A percentile compares a stretch with the other conserved stretches of the same genome.
phyloP scores from a whole-genome alignment of 2,888 invertebrate genomes.

The Zygothrica quintamaculata region DNA sequence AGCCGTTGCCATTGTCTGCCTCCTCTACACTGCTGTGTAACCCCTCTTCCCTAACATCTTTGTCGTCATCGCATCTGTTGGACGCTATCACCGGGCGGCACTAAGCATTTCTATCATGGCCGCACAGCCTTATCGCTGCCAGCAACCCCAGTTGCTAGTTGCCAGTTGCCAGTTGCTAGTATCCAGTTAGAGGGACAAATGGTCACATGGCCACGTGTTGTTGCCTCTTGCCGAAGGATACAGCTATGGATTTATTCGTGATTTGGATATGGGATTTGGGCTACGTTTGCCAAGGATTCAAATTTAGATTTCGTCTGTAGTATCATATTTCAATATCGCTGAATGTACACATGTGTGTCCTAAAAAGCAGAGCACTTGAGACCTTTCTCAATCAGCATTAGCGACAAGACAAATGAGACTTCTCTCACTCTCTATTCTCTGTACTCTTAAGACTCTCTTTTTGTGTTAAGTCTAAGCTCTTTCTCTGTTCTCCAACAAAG shows the following conservation, averaged over 20 bases:
- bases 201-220: slow-evolving; percentile 44
- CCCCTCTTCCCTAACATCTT: neutral
- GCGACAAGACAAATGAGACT: slow-evolving; percentile 5
- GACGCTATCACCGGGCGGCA: slow-evolving; percentile 59
- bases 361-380: slow-evolving; percentile 29
- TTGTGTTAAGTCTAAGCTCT: neutral
- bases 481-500: slow-evolving; percentile 11
- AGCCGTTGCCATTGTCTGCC: slow-evolving; percentile 62
- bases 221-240: slow-evolving; percentile 37
- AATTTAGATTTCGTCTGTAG: slow-evolving; percentile 39
- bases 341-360: slow-evolving; percentile 29
- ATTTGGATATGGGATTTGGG: slow-evolving; percentile 15
- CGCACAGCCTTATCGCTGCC: slow-evolving; percentile 60
- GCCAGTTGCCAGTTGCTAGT: slow-evolving; percentile 12
- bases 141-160: slow-evolving; percentile 37
- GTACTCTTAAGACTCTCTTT: too few relatives aligned
- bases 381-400: slow-evolving; percentile 33
- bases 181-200: slow-evolving; percentile 7
- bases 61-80: slow-evolving; percentile 39
- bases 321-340: slow-evolving; percentile 72
- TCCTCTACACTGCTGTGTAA: slow-evolving; percentile 1
- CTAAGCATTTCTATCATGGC: slow-evolving; percentile 71
- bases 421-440: too few relatives aligned
- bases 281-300: slow-evolving; percentile 24
- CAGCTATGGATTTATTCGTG: slow-evolving; percentile 38